phyloP scores from a whole-genome alignment of 2,113 vertebrate species.

The Bagarius yarrelli region DNA sequence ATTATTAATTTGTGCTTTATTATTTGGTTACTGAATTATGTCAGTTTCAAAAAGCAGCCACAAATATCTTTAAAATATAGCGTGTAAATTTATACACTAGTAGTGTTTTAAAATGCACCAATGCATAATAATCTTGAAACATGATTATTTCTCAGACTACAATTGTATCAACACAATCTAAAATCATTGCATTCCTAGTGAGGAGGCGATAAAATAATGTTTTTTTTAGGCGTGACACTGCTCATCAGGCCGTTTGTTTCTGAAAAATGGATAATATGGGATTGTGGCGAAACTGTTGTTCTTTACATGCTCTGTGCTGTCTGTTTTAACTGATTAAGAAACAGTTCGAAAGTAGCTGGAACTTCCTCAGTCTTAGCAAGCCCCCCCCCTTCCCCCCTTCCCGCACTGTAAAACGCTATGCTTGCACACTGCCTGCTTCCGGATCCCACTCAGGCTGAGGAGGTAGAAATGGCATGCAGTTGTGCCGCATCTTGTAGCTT shows the following conservation, averaged over 20 bases:
- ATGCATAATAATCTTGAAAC: no score
- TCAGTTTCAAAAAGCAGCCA: no score
- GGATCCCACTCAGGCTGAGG: conserved; percentile 16
- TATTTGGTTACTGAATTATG: no score
- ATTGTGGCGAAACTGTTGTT: background rate
- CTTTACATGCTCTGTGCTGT: background rate
- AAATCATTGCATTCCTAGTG: no score
- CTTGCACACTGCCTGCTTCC: conserved; percentile 17
- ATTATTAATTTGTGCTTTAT: no score
- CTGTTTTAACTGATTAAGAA: conserved; percentile 19
- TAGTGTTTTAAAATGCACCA: no score
- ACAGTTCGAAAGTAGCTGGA: background rate
- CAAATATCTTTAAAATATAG: no score
- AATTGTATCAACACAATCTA: no score
- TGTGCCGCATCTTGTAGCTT: conserved; percentile 20
- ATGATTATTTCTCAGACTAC: no score
- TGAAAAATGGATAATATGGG: background rate
- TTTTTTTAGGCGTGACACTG: background rate
- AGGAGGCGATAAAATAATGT: background rate
- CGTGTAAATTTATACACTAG: no score
- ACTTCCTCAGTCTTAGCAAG: background rate
- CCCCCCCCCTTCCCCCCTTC: conserved; percentile 24
- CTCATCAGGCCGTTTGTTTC: background rate
- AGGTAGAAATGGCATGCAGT: conserved; percentile 26
- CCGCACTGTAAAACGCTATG: conserved; percentile 7